Percentiles rank a stretch among this genome's conserved stretches.
Evolutionary conservation across 2,888 invertebrate genomes (phyloP).

Genomic region (Orthosia gothica): DNA sequence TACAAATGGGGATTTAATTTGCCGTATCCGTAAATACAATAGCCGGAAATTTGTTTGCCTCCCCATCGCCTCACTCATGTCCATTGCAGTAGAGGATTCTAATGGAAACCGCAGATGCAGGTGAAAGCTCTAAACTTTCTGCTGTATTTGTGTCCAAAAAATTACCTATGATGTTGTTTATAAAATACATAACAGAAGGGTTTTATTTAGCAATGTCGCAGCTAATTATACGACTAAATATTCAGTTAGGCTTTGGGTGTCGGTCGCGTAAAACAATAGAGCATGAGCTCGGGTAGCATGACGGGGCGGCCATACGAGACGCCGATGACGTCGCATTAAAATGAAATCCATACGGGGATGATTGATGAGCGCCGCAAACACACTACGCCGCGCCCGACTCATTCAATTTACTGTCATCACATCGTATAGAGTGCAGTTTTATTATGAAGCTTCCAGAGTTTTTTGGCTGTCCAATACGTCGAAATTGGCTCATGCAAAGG

Average conservation of each 20-base stretch:
- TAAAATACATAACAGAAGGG: slow-evolving; percentile 6
- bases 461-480: slow-evolving; percentile 61
- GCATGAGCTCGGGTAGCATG: slow-evolving; percentile 70
- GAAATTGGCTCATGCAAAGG: slow-evolving; percentile 55
- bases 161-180: slow-evolving; percentile 23
- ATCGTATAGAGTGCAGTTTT: slow-evolving; percentile 70
- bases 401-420: slow-evolving; percentile 88
- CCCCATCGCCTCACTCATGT: slow-evolving; percentile 72
- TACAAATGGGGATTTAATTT: slow-evolving; percentile 89
- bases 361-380: slow-evolving; percentile 90
- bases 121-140: slow-evolving; percentile 38
- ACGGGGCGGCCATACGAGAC: slow-evolving; percentile 85
- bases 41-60: slow-evolving; percentile 81
- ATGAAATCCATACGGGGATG: slow-evolving; percentile 90
- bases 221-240: slow-evolving; percentile 67
- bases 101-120: slow-evolving; percentile 50
- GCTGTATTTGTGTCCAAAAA: background rate
- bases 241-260: slow-evolving; percentile 65
- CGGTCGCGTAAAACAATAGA: slow-evolving; percentile 76
- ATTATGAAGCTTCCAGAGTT: slow-evolving; percentile 62
- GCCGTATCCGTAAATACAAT: slow-evolving; percentile 87
- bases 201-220: slow-evolving; percentile 41
- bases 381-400: slow-evolving; percentile 82
- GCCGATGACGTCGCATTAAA: slow-evolving; percentile 90
- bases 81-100: slow-evolving; percentile 70